Percentiles rank a stretch among this genome's conserved stretches.
These are phyloP conservation scores for Syngnathus scovelli DNA, from an alignment of 2,113 vertebrate species.

Conservation along the genomic window DNA sequence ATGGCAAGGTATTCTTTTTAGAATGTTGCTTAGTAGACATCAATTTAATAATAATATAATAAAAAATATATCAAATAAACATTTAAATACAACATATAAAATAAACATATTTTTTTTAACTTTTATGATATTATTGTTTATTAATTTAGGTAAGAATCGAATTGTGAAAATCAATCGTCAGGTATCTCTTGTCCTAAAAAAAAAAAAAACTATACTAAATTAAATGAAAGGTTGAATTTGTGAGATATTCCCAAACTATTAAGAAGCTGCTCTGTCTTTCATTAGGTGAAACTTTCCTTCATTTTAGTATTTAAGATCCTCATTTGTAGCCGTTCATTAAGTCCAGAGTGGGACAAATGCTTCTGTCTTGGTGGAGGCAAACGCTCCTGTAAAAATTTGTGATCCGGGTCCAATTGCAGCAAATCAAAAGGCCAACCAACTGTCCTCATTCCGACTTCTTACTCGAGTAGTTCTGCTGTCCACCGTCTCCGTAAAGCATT, in stretches of 20 bases:
- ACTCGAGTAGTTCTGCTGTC: neutral
- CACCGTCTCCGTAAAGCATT: neutral
- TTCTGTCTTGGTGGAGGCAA: slow-evolving; percentile 2
- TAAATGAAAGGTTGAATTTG: neutral
- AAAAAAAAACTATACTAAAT: no score
- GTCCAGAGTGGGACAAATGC: neutral
- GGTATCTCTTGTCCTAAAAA: no score
- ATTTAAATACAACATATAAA: no score
- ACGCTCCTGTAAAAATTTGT: slow-evolving; percentile 1
- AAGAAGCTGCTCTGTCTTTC: neutral
- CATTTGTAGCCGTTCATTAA: neutral
- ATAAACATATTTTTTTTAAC: no score
- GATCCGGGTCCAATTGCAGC: neutral
- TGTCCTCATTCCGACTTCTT: neutral
- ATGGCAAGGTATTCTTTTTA: no score
- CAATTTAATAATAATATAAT: no score
- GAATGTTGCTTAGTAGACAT: no score
- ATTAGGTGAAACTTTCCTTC: neutral
- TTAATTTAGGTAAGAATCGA: no score
- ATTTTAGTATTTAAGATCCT: neutral
- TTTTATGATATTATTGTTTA: no score
- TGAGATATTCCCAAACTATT: neutral
- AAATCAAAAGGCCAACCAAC: neutral
- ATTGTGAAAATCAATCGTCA: no score
- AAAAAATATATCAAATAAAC: no score